These are phyloP conservation scores for Serinus canaria DNA, from an alignment of 2,113 vertebrate species.

Conservation along the genomic window DNA sequence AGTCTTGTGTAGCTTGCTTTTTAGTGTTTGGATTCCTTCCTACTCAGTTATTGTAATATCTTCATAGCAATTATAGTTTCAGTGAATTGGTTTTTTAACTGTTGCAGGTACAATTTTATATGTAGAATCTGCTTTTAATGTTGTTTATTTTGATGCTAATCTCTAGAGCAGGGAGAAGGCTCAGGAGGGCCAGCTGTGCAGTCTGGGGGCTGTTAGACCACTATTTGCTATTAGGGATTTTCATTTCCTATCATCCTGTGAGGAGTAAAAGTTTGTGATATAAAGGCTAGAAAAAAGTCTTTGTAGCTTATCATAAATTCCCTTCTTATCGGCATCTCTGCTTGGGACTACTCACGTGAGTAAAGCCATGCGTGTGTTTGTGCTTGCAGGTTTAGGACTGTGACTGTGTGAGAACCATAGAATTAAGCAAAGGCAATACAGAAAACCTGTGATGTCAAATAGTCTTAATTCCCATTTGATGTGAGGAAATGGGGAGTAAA, in stretches of 20 bases:
- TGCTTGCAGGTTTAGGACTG: slow-evolving; percentile 50
- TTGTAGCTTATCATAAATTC: slow-evolving; percentile 53
- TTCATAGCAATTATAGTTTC: neutral
- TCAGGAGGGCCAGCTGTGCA: neutral
- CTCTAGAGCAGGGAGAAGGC: neutral
- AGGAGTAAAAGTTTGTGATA: neutral
- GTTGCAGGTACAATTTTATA: neutral
- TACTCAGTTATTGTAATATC: neutral
- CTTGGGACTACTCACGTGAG: slow-evolving; percentile 51
- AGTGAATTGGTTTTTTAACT: neutral
- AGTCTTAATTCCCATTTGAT: neutral
- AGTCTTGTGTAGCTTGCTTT: neutral
- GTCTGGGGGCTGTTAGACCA: neutral
- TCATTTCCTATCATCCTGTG: neutral
- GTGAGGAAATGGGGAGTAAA: neutral
- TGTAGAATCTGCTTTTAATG: neutral
- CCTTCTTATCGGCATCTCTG: slow-evolving; percentile 59
- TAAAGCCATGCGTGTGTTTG: slow-evolving; percentile 48
- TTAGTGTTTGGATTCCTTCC: neutral
- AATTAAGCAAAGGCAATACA: neutral
- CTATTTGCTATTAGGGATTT: neutral
- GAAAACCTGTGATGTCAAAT: neutral
- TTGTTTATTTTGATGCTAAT: neutral
- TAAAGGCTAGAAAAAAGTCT: slow-evolving; percentile 4
- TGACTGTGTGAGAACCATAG: neutral